Evolutionary conservation across 2,797 vertebrate genomes (phyloP).

Genomic region (Platyrinchus mystaceus): DNA sequence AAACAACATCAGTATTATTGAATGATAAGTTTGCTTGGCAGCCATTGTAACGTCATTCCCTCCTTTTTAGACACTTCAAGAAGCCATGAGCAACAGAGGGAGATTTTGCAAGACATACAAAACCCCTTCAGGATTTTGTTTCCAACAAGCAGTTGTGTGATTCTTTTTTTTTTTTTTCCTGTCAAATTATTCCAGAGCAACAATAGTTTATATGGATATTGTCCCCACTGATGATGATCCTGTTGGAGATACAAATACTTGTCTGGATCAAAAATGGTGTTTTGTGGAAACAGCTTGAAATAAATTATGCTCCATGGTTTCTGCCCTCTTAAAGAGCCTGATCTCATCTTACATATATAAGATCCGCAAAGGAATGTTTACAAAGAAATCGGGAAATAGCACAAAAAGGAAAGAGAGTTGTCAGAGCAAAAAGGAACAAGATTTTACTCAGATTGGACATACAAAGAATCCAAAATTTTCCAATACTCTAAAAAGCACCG

Average conservation of each 20-base stretch:
- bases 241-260: conserved; percentile 40
- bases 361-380: conserved; percentile 99
- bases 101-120: conserved; percentile 66
- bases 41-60: conserved; percentile 50
- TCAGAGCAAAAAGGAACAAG: conserved; percentile 87
- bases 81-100: conserved; percentile 69
- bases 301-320: conserved; percentile 92
- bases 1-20: background rate
- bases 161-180: background rate
- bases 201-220: background rate
- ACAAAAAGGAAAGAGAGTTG: conserved; percentile 92
- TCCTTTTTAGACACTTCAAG: conserved; percentile 73
- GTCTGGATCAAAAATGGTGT: background rate
- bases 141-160: background rate
- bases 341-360: conserved; percentile 91
- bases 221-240: conserved; percentile 13
- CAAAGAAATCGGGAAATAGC: conserved; percentile 97
- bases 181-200: background rate
- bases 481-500: conserved; percentile 91
- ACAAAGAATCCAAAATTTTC: conserved; percentile 87
- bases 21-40: background rate
- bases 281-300: conserved; percentile 68
- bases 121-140: conserved; percentile 59
- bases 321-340: conserved; percentile 88
- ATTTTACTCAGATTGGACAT: conserved; percentile 81